These are phyloP conservation scores for Nymphalis polychloros DNA, from an alignment of 2,888 invertebrate genomes.

Conservation along the genomic window DNA sequence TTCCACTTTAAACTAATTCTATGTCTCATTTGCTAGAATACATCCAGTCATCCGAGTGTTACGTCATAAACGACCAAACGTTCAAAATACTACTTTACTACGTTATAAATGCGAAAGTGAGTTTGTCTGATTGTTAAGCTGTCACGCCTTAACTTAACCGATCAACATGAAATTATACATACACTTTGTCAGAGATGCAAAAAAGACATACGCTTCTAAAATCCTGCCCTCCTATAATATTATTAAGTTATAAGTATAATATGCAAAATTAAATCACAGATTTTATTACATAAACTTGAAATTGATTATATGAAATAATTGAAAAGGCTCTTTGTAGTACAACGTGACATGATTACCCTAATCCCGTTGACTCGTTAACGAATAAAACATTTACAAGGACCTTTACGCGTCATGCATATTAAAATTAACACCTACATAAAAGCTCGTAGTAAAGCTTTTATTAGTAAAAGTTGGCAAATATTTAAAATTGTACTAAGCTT, in stretches of 20 bases:
- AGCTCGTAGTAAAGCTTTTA: slow-evolving; percentile 66
- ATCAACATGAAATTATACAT: too few relatives aligned
- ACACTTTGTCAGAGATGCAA: too few relatives aligned
- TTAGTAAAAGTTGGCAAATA: slow-evolving; percentile 59
- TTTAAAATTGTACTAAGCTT: slow-evolving; percentile 5
- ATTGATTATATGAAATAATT: slow-evolving; percentile 77
- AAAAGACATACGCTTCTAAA: too few relatives aligned
- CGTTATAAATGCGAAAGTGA: too few relatives aligned
- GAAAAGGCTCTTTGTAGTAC: slow-evolving; percentile 61
- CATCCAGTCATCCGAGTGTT: too few relatives aligned
- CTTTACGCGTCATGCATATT: slow-evolving; percentile 73
- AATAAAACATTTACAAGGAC: slow-evolving; percentile 80
- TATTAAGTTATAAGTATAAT: not conserved
- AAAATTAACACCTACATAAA: slow-evolving; percentile 74
- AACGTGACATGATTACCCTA: slow-evolving; percentile 79
- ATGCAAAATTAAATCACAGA: not conserved
- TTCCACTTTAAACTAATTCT: too few relatives aligned
- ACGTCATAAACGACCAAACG: too few relatives aligned
- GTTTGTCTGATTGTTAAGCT: too few relatives aligned
- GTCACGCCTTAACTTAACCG: too few relatives aligned
- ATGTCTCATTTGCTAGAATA: too few relatives aligned
- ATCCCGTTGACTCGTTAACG: slow-evolving; percentile 77
- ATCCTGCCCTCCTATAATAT: too few relatives aligned
- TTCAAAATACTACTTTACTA: too few relatives aligned
- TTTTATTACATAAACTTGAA: slow-evolving; percentile 39